phyloP scores from a whole-genome alignment of 2,888 invertebrate species.

The Adelognathus sp. region DNA sequence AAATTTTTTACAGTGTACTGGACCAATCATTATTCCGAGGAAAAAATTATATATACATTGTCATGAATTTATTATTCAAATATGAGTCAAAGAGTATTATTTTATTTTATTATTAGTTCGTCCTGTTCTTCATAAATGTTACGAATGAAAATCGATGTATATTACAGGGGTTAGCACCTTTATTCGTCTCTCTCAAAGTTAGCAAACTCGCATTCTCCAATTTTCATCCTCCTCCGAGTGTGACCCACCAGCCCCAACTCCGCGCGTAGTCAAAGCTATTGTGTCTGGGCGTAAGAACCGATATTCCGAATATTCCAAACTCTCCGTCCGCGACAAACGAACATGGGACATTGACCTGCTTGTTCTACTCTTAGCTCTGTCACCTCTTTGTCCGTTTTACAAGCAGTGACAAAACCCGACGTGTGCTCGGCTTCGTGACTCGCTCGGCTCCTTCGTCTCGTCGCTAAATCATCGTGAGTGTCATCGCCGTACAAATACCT shows the following conservation, averaged over 20 bases:
- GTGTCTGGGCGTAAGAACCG: background rate
- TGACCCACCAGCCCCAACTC: background rate
- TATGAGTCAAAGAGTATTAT: no score
- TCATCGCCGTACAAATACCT: conserved; percentile 25
- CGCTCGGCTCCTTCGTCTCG: background rate
- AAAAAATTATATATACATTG: no score
- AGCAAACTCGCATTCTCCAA: background rate
- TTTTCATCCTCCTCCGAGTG: background rate
- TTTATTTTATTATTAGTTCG: no score
- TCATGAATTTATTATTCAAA: no score
- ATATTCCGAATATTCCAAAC: conserved; percentile 3
- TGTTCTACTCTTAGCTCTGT: conserved; percentile 40
- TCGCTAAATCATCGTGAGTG: conserved; percentile 34
- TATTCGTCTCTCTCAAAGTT: no score
- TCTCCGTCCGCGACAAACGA: background rate
- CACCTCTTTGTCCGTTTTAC: conserved; percentile 14
- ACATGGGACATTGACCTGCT: conserved; percentile 36
- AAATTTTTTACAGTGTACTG: background rate
- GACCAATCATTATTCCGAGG: no score
- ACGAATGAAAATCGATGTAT: no score
- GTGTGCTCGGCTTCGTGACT: background rate
- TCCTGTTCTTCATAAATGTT: no score
- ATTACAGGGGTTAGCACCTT: no score
- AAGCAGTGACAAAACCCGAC: background rate
- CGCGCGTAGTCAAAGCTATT: background rate